Evolutionary conservation across 2,797 vertebrate genomes (phyloP).

Genomic region (Serranus cabrilla): DNA sequence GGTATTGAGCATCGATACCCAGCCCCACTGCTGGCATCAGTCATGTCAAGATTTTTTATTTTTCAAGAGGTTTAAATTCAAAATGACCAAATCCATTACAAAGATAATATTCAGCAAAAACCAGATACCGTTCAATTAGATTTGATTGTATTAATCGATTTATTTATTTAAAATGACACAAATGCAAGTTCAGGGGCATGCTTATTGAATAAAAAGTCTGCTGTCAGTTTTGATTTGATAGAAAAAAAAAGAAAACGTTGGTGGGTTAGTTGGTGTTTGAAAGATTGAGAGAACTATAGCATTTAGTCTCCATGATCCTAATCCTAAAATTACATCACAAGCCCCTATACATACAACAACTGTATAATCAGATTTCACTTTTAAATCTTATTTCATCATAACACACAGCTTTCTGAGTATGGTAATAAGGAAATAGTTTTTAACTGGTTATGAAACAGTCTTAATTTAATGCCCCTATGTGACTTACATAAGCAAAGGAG

Average conservation of each 20-base stretch:
- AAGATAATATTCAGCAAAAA: background rate
- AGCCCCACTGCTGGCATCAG: no score
- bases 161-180: background rate
- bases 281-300: constrained; percentile 2
- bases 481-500: no score
- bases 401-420: background rate
- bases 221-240: background rate
- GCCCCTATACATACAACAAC: constrained; percentile 2
- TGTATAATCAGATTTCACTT: constrained; percentile 15
- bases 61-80: background rate
- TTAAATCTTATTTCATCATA: constrained; percentile 10
- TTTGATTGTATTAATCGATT: background rate
- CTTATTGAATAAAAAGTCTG: background rate
- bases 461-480: no score
- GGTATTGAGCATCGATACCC: no score
- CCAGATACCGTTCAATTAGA: background rate
- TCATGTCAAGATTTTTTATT: background rate
- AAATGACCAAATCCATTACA: background rate
- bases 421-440: background rate
- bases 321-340: constrained; percentile 24
- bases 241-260: background rate
- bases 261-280: background rate
- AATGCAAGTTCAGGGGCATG: background rate
- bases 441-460: background rate
- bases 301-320: constrained; percentile 11